Conservation (phyloP, 2,113 vertebrate genomes). For the Fulica atra region DNA sequence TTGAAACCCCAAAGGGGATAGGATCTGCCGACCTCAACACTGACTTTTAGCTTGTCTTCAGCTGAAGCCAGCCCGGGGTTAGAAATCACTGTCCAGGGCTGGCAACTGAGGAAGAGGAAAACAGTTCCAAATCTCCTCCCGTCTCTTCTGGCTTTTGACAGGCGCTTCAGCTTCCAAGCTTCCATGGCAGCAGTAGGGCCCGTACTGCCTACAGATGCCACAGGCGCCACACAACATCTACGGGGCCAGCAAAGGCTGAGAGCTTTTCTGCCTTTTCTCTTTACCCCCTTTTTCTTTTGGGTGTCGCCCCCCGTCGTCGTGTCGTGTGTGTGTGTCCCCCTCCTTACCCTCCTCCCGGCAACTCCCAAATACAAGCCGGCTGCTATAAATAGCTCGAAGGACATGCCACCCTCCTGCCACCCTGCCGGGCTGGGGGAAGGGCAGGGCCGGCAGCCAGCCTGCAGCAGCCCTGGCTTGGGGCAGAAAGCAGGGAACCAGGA, state of each 20-base stretch:
- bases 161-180: background rate
- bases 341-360: background rate
- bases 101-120: background rate
- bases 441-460: background rate
- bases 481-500: too few relatives aligned
- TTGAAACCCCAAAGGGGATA: background rate
- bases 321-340: too few relatives aligned
- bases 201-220: background rate
- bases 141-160: background rate
- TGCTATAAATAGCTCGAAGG: background rate
- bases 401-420: background rate
- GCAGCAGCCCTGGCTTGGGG: background rate
- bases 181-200: background rate
- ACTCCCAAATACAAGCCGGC: background rate
- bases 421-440: background rate
- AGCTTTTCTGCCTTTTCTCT: background rate
- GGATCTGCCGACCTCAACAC: background rate
- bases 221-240: fast-evolving
- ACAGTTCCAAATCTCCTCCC: background rate
- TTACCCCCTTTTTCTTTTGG: background rate
- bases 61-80: background rate
- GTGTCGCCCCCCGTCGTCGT: too few relatives aligned
- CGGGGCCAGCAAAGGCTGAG: background rate
- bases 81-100: background rate
- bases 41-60: background rate